These are phyloP conservation scores for Andrena cerasifolii DNA, from an alignment of 1,140 invertebrate species.

Conservation along the genomic window DNA sequence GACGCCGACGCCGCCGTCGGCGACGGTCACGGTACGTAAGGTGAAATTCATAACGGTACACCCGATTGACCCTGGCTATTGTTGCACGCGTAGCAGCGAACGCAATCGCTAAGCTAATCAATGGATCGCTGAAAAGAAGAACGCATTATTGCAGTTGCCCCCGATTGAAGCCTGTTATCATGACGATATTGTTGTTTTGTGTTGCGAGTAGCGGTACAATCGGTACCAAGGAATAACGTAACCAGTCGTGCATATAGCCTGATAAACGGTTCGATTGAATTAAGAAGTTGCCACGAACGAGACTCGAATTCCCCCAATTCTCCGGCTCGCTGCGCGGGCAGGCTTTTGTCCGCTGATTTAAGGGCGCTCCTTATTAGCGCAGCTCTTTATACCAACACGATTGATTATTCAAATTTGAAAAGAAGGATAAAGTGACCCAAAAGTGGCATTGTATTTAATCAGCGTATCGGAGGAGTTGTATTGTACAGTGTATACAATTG, in stretches of 20 bases:
- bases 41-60: slow-evolving; percentile 26
- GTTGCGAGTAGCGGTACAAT: background rate
- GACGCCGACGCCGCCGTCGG: too few species aligned
- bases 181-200: slow-evolving; percentile 15
- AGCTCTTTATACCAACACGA: too few species aligned
- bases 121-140: slow-evolving; percentile 27
- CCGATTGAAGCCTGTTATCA: slow-evolving; percentile 26
- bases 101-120: slow-evolving; percentile 49
- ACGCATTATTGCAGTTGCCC: slow-evolving; percentile 10
- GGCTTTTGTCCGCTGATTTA: too few species aligned
- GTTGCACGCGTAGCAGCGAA: background rate
- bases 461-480: too few species aligned
- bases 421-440: too few species aligned
- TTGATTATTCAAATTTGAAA: too few species aligned
- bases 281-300: background rate
- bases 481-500: too few species aligned
- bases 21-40: background rate
- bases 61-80: slow-evolving; percentile 21
- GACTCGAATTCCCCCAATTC: background rate
- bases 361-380: too few species aligned
- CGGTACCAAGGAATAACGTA: slow-evolving; percentile 12
- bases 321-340: too few species aligned
- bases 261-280: background rate
- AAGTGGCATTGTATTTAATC: too few species aligned
- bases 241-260: background rate